Evolutionary conservation across 2,797 vertebrate species (phyloP), one percentile per base, ranked within the genome.

Genomic region (Epinephelus coioides): DNA sequence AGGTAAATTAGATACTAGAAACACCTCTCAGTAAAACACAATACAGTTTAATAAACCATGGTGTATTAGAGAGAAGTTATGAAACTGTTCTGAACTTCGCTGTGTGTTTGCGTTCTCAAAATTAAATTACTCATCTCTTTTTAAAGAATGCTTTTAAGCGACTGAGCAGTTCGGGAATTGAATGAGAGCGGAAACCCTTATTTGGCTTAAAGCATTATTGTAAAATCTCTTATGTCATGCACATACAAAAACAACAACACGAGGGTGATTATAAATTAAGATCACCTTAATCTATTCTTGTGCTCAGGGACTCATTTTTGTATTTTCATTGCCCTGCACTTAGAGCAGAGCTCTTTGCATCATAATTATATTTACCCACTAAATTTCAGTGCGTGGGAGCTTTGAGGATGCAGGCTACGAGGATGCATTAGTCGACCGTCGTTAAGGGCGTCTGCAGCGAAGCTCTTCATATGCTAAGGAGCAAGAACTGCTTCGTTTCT

Each of bases 391-490:
- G 84, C 47, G 91, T 78, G 86, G 81, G 88, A 65, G 82, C 73
- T 61, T 59, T 51, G 65, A 83, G 71, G 27, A 79, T 0, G 13
- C n/a, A 5, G 18, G 69, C 69, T 59, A 43, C 13, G 61, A 76
- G 57, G 83, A 59, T 51, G 77, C 78, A 84, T 88, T 83, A 78
- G 62, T 64, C 4, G 1, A 71, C 65, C 51, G 21, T 85, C 82
- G 91, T 85, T 62, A 83, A 72, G 62, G 55, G 68, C 77, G 82
- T 83, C 76, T 87, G 30, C 67, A 67, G 50, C 17, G 54, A 76
- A 67, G 70, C 87, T 83, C 86, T 90, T 92, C 73, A 86, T 78
- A 89, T 89, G 81, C 84, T 88, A 83, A 90, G 57, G 38, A 79
- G 64, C 27, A 38, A 56, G 61, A 59, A 14, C 23, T 14, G 73